Evolutionary conservation across 2,888 invertebrate genomes (phyloP).

Genomic region (Automeris io): DNA sequence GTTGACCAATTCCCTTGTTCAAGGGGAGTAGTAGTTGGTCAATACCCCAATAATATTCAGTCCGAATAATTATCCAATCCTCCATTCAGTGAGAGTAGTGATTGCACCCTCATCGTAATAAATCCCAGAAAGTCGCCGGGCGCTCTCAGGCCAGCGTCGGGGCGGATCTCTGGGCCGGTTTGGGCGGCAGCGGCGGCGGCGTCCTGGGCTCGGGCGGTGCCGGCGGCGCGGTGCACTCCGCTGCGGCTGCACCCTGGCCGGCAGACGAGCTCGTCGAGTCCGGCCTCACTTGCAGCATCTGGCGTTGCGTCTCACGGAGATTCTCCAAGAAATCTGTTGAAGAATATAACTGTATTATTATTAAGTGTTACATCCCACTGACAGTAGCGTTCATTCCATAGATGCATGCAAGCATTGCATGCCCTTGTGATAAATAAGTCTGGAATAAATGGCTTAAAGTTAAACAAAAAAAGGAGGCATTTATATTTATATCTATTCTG

Average conservation of each 20-base stretch:
- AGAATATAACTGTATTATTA: not conserved
- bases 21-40: too few relatives aligned
- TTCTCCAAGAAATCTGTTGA: conserved; percentile 59
- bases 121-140: not conserved
- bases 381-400: too few relatives aligned
- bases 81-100: too few relatives aligned
- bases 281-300: conserved; percentile 27
- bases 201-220: conserved; percentile 30
- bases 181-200: conserved; percentile 57
- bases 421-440: too few relatives aligned
- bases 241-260: conserved; percentile 53
- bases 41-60: too few relatives aligned
- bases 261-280: conserved; percentile 31
- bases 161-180: conserved; percentile 39
- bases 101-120: not conserved
- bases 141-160: conserved; percentile 46
- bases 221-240: conserved; percentile 32
- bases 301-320: conserved; percentile 59
- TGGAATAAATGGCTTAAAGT: too few relatives aligned
- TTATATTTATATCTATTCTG: too few relatives aligned
- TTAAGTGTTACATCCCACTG: too few relatives aligned
- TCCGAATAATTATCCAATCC: too few relatives aligned
- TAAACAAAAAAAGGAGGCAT: too few relatives aligned
- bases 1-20: too few relatives aligned
- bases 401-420: too few relatives aligned